Base-by-base conservation (phyloP, 2,113 vertebrate genomes). In the Natator depressus region DNA sequence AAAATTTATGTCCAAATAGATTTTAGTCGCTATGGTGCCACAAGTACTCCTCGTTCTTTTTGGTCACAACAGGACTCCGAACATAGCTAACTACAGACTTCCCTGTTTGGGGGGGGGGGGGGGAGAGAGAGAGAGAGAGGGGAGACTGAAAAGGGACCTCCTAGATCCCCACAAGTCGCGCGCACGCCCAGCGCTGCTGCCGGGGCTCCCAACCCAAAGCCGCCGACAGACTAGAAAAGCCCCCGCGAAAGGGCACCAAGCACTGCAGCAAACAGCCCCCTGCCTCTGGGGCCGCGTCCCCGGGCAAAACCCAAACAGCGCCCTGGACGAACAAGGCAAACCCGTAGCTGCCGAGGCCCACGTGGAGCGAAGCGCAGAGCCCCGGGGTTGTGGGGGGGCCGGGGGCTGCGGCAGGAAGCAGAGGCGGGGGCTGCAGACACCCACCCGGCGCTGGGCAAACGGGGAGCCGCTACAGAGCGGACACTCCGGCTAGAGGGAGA, bases 111-210 rank as follows among this genome's bases (percentile, higher is more conserved):
- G 35, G 14, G 10, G 10, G 5, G 10, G 7, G 11, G 24, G 9
- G 24, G 5, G 42, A 2, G 42, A n/a, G n/a, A n/a, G n/a, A n/a
- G n/a, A n/a, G n/a, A 3, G 7, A 2, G 55, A 50, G 14, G 1
- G 14, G 50, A 50, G 7, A 31, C 65, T 20, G 65, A 69, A 69
- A 72, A 11, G 51, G 35, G 50, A 24, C 11, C 53, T 24, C 51
- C 22, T 2, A n/a, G 19, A 38, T 5, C n/a, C 19, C 65, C 65
- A 20, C 5, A 22, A 38, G n/a, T 10, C 19, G 22, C 80, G 14
- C 80, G 31, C 5, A 38, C 31, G 19, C 8, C 25, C 80, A 53
- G 8, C 10, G 3, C 8, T n/a, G 16, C n/a, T 24, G 31, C 80
- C 50, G 10, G 53, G 5, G 20, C 10, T 14, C 80, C 19, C 16